These are phyloP conservation scores for Sminthopsis crassicaudata DNA, from an alignment of 2,113 vertebrate species.

Conservation along the genomic window DNA sequence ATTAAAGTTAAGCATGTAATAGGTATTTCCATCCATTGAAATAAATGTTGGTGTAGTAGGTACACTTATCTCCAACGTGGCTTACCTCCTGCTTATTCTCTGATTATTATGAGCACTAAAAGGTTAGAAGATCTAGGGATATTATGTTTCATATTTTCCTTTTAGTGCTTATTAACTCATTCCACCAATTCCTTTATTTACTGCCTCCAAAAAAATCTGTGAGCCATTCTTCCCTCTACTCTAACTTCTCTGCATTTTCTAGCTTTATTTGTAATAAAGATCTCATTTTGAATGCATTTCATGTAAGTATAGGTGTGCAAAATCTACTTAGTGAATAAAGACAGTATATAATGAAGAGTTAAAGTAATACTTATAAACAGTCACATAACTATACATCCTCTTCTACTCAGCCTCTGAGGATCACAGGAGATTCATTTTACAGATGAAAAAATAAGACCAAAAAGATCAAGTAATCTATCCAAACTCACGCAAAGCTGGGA, in stretches of 20 bases:
- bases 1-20: background rate
- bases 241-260: background rate
- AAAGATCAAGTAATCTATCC: conserved; percentile 31
- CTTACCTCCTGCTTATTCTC: background rate
- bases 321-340: background rate
- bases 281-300: background rate
- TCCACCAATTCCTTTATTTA: background rate
- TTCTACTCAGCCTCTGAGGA: background rate
- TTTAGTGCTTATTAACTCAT: background rate
- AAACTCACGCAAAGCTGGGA: background rate
- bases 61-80: background rate
- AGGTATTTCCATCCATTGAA: background rate
- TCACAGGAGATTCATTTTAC: background rate
- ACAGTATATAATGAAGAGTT: background rate
- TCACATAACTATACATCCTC: background rate
- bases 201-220: background rate
- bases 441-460: conserved; percentile 28
- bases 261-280: background rate
- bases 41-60: background rate
- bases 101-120: background rate
- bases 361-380: background rate
- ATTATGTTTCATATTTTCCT: background rate
- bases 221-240: background rate
- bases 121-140: background rate
- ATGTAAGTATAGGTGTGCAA: background rate